phyloP scores from a whole-genome alignment of 1,140 invertebrate genomes.

The Heliconius hewitsoni region DNA sequence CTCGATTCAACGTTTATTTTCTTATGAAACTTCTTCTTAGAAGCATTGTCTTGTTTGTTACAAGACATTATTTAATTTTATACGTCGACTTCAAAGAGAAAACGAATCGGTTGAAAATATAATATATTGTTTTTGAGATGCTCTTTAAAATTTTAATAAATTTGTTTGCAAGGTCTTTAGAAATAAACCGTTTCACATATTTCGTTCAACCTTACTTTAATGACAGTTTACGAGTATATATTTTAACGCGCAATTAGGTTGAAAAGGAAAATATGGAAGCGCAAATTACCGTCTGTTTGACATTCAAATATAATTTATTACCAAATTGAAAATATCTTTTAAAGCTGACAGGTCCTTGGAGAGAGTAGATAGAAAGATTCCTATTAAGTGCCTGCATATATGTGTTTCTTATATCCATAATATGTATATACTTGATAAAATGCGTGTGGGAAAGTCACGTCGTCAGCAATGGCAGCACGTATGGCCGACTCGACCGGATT shows the following conservation, averaged over 20 bases:
- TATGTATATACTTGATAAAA: too few species aligned
- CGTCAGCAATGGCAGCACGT: too few species aligned
- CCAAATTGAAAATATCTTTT: neutral
- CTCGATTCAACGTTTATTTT: neutral
- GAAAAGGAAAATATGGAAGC: conserved; percentile 7
- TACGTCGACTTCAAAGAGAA: neutral
- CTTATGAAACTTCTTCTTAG: neutral
- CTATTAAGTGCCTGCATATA: too few species aligned
- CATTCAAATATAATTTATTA: neutral
- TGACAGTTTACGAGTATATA: neutral
- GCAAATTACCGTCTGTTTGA: neutral
- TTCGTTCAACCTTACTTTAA: neutral
- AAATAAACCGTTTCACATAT: neutral
- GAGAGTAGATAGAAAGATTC: neutral
- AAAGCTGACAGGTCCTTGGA: neutral
- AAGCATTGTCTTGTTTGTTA: conserved; percentile 1
- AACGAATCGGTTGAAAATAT: neutral
- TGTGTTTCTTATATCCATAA: too few species aligned
- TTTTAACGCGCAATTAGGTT: conserved; percentile 8
- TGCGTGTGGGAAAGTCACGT: too few species aligned
- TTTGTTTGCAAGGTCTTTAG: neutral
- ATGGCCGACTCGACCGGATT: too few species aligned
- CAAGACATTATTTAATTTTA: neutral
- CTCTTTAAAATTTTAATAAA: neutral
- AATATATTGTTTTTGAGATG: conserved; percentile 3